Base-by-base conservation (phyloP, 2,113 vertebrate species). In the Scartelaos histophorus region DNA sequence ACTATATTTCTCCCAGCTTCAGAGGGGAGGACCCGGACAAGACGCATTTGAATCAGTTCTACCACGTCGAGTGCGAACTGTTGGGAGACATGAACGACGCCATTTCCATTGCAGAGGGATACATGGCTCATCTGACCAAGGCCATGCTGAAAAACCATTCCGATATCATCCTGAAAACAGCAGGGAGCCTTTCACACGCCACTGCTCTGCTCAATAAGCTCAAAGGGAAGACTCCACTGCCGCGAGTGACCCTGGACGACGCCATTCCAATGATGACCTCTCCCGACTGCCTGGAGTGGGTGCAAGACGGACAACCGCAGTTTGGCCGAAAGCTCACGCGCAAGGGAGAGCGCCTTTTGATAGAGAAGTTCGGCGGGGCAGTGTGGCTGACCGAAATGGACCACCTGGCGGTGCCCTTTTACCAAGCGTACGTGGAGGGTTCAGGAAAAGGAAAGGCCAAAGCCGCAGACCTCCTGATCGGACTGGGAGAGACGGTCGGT, bases 371-470 rank as follows among this genome's bases (percentile, higher is more conserved):
- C 56, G 90, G 90, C 12, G 90, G 92, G 2, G 90, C 88, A 10
- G 90, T 94, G 71, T 94, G 94, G 94, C 74, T 94, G 65, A 94
- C 92, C 1, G 93, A 94, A 78, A 94, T 94, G 94, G 93, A 94
- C 70, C 94, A 94, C 73, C 85, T 94, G 1, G 89, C 87, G 2
- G 94, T 94, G 67, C 91, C 94, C 5, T 94, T 94, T 86, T 94
- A 94, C 70, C 94, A 94, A 76, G 92, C 94, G 0, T 94, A 94
- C 29, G 88, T 92, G 22, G 87, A 93, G 58, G 87, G 90, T 19
- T 92, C 86, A 15, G 87, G 77, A 3, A 69, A 43, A 17, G n/a
- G 45, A 60, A 94, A 94, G 81, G 93, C 93, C 66, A 94, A 93
- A 79, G 93, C 94, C 47, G 90, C 91, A 12, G 94, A 94, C 73